Conservation (phyloP, 92 coral and sea anemone species). For the Isaurus tuberculatus region DNA sequence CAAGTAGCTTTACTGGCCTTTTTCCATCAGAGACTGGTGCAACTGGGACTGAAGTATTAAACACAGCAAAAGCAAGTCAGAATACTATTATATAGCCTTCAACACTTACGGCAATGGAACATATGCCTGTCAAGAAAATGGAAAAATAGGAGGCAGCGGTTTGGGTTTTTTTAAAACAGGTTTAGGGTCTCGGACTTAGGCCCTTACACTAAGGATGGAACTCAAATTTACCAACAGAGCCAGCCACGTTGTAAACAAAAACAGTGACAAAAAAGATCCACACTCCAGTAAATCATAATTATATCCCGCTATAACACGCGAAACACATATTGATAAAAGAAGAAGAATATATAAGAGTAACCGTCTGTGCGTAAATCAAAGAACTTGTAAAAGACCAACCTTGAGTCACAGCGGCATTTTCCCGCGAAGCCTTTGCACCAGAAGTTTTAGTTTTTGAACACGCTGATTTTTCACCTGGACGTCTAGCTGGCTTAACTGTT, state of each 20-base stretch:
- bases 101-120: not conserved
- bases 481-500: conserved; percentile 33
- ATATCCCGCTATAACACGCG: too few species aligned
- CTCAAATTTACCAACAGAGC: too few species aligned
- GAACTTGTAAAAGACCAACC: not conserved
- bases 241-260: too few species aligned
- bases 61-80: not conserved
- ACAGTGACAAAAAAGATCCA: too few species aligned
- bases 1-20: conserved; percentile 74
- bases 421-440: not conserved
- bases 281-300: too few species aligned
- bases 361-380: not conserved
- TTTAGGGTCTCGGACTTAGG: too few species aligned
- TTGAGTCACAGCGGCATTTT: not conserved
- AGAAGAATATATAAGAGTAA: not conserved
- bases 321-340: too few species aligned
- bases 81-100: not conserved
- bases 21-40: conserved; percentile 58
- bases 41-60: conserved; percentile 35
- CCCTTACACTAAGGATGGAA: too few species aligned
- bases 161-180: too few species aligned
- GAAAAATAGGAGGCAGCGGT: too few species aligned
- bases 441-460: not conserved
- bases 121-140: not conserved
- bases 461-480: conserved; percentile 37